phyloP scores from a whole-genome alignment of 2,888 invertebrate genomes.

The Rhagonycha fulva region DNA sequence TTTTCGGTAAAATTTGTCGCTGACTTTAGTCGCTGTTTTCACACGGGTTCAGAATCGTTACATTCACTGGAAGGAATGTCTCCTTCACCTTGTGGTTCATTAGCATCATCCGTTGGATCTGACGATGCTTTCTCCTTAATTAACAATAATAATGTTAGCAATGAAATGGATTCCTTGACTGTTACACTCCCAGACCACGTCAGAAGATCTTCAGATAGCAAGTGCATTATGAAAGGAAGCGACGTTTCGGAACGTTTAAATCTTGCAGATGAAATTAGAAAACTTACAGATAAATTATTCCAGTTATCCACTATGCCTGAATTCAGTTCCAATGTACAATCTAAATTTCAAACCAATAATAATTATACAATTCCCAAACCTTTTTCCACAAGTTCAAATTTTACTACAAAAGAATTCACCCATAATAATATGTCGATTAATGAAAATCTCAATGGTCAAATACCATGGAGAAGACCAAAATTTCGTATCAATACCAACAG shows the following conservation, averaged over 20 bases:
- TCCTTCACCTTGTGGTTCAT: constrained; percentile 78
- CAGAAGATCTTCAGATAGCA: constrained; percentile 78
- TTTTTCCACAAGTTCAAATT: not conserved
- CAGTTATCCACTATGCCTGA: constrained; percentile 70
- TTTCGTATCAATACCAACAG: constrained; percentile 70
- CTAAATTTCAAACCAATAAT: constrained; percentile 38
- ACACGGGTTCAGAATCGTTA: constrained; percentile 50
- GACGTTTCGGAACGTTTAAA: constrained; percentile 70
- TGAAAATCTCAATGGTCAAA: constrained; percentile 38
- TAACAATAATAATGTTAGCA: constrained; percentile 29
- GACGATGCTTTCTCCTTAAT: constrained; percentile 53
- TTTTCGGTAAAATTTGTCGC: too few species aligned
- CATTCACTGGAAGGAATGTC: constrained; percentile 71
- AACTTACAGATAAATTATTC: constrained; percentile 77
- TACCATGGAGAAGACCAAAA: constrained; percentile 60
- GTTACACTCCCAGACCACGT: constrained; percentile 42
- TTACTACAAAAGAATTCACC: constrained; percentile 25
- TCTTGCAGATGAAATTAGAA: constrained; percentile 82
- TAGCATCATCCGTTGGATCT: constrained; percentile 68
- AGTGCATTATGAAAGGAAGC: constrained; percentile 64
- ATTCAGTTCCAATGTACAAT: constrained; percentile 42
- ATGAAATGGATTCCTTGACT: constrained; percentile 21
- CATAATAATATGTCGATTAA: constrained; percentile 20
- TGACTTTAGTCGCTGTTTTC: too few species aligned
- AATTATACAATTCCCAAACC: constrained; percentile 37